Percentiles rank a stretch among this genome's conserved stretches.
phyloP scores from a whole-genome alignment of 2,888 invertebrate genomes.

The Xestia xanthographa region DNA sequence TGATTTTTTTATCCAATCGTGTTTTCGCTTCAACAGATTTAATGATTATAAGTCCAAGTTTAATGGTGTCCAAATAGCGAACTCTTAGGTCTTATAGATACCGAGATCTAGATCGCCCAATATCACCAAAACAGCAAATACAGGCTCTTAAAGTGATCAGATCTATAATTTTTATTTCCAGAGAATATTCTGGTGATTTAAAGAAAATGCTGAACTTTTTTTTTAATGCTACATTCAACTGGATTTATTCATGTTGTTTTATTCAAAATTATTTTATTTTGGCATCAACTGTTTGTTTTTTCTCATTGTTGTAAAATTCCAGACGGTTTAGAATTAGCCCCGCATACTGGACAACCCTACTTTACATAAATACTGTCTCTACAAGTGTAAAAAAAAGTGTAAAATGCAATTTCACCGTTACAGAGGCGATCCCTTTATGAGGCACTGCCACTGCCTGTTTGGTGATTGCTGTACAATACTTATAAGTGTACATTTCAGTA shows the following conservation, averaged over 20 bases:
- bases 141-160: too few species aligned
- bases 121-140: too few species aligned
- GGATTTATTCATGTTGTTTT: background rate
- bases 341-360: background rate
- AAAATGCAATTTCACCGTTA: background rate
- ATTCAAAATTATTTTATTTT: background rate
- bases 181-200: too few species aligned
- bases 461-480: background rate
- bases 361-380: background rate
- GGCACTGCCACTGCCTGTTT: background rate
- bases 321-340: background rate
- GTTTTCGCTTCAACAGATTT: too few species aligned
- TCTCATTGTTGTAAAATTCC: background rate
- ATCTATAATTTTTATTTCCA: background rate
- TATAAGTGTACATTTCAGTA: background rate
- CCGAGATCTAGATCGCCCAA: too few species aligned
- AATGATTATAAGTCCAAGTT: too few species aligned
- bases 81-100: too few species aligned
- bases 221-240: background rate
- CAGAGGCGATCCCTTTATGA: background rate
- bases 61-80: too few species aligned
- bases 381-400: too few species aligned
- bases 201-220: background rate
- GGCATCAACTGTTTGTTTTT: background rate
- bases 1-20: too few species aligned